Percentiles rank a stretch among this genome's conserved stretches.
phyloP scores from a whole-genome alignment of 2,888 invertebrate genomes.

The Drosophila merina region DNA sequence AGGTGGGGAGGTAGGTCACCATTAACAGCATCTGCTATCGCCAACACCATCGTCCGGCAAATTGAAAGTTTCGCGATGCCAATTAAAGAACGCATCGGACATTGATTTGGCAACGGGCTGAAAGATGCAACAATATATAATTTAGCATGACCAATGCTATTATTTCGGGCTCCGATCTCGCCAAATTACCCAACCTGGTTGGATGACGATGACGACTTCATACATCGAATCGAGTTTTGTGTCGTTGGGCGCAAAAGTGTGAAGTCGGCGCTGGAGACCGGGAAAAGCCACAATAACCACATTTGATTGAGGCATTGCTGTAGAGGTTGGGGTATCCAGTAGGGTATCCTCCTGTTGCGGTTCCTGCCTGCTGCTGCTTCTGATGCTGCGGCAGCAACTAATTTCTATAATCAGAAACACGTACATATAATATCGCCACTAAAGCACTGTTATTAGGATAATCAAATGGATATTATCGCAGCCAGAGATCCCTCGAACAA shows the following conservation, averaged over 20 bases:
- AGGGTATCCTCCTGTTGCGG: conserved; percentile 1
- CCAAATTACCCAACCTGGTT: conserved; percentile 67
- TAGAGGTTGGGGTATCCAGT: not conserved
- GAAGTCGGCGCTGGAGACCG: conserved; percentile 56
- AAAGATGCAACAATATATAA: conserved; percentile 49
- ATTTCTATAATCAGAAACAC: conserved; percentile 84
- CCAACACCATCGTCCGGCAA: conserved; percentile 66
- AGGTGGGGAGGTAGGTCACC: conserved; percentile 24
- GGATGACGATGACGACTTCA: conserved; percentile 66
- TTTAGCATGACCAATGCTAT: conserved; percentile 73
- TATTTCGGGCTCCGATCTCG: conserved; percentile 52
- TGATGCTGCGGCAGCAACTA: conserved; percentile 58
- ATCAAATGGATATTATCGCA: conserved; percentile 84
- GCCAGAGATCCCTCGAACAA: conserved; percentile 67
- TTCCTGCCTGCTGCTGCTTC: conserved; percentile 22
- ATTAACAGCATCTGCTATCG: conserved; percentile 69
- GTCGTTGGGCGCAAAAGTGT: conserved; percentile 73
- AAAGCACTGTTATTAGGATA: conserved; percentile 84
- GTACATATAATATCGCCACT: conserved; percentile 84
- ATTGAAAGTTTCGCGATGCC: conserved; percentile 65
- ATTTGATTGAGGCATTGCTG: conserved; percentile 63
- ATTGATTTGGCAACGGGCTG: conserved; percentile 58
- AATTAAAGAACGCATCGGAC: conserved; percentile 65
- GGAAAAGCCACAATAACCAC: conserved; percentile 42
- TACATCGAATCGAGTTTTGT: conserved; percentile 22